phyloP scores from a whole-genome alignment of 1,140 invertebrate species.

The Diuraphis noxia region DNA sequence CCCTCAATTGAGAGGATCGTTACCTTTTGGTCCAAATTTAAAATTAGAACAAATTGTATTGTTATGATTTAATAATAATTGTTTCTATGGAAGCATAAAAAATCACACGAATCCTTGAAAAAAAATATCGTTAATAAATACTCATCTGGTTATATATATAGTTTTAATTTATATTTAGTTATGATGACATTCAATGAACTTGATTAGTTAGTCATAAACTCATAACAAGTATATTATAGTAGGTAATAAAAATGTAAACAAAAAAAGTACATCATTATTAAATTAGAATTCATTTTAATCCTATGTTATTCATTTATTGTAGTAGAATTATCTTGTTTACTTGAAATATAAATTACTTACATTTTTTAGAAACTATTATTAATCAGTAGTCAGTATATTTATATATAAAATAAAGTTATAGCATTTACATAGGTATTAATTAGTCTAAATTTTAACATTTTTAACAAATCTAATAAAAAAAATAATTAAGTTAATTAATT shows the following conservation, averaged over 20 bases:
- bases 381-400: too few relatives aligned
- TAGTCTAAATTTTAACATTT: not conserved
- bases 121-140: too few relatives aligned
- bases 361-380: not conserved
- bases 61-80: too few relatives aligned
- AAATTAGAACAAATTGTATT: too few relatives aligned
- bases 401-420: not conserved
- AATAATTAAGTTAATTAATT: not conserved
- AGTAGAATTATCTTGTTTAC: not conserved
- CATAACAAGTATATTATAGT: not conserved
- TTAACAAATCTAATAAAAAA: not conserved
- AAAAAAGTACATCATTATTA: not conserved
- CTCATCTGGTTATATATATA: not conserved
- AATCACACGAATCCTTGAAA: too few relatives aligned
- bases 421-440: not conserved
- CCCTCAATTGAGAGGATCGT: not conserved
- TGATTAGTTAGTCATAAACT: not conserved
- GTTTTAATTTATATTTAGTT: not conserved
- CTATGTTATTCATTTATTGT: not conserved
- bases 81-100: too few relatives aligned
- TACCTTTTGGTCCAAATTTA: not conserved
- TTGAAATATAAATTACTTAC: not conserved
- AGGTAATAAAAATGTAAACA: not conserved
- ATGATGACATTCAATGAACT: not conserved
- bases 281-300: not conserved